Evolutionary conservation across 2,888 invertebrate genomes (phyloP).

Genomic region (Leptinotarsa rubiginosa): DNA sequence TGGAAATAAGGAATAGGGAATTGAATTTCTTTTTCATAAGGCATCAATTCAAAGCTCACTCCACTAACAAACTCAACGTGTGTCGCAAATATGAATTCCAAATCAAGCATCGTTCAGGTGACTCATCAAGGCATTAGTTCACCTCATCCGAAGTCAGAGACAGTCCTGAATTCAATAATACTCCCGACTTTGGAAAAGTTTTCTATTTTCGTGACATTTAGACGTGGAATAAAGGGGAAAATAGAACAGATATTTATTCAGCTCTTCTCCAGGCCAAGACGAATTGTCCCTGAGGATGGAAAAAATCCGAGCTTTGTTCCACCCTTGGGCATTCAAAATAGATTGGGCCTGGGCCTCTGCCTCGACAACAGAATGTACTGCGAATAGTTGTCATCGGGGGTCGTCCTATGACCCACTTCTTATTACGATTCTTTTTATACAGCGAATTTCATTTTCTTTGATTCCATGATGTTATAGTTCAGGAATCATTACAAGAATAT

Average conservation of each 20-base stretch:
- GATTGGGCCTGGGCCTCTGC: conserved; percentile 56
- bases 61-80: too few species aligned
- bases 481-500: too few species aligned
- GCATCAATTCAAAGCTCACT: too few species aligned
- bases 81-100: not conserved
- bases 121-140: not conserved
- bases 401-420: conserved; percentile 37
- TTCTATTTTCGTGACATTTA: conserved; percentile 44
- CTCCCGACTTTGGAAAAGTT: conserved; percentile 31
- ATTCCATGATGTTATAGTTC: not conserved
- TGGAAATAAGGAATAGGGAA: too few species aligned
- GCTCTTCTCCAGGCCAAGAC: conserved; percentile 55
- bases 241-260: conserved; percentile 60
- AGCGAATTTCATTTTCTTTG: not conserved
- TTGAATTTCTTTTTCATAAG: too few species aligned
- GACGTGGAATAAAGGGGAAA: conserved; percentile 50
- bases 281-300: conserved; percentile 57
- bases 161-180: conserved; percentile 41
- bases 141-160: conserved; percentile 20
- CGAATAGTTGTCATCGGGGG: conserved; percentile 43
- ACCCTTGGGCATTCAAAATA: conserved; percentile 59
- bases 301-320: conserved; percentile 56
- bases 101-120: not conserved
- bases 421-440: conserved; percentile 2
- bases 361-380: conserved; percentile 39